These are phyloP conservation scores for Thelaira solivaga DNA, from an alignment of 2,888 invertebrate genomes.

Conservation along the genomic window DNA sequence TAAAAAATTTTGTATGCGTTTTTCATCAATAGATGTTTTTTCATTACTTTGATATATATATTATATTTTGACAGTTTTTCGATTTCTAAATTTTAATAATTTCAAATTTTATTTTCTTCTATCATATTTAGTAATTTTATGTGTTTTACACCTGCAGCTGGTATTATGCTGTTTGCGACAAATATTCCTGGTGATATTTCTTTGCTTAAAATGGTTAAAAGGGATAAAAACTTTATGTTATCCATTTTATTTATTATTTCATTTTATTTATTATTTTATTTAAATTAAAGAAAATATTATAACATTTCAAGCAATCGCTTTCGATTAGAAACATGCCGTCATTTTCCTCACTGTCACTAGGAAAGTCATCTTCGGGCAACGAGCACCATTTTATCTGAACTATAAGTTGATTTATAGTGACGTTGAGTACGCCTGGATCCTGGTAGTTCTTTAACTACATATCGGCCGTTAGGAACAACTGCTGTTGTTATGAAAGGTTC, in stretches of 20 bases:
- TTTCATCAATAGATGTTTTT: too few species aligned
- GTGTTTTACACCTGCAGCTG: neutral
- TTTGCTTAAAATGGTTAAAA: too few species aligned
- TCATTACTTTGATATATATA: too few species aligned
- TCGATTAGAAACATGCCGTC: neutral
- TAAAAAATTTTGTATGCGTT: too few species aligned
- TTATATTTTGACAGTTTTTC: too few species aligned
- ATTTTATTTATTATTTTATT: too few species aligned
- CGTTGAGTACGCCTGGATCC: conserved; percentile 57
- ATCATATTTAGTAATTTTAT: too few species aligned
- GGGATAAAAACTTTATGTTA: too few species aligned
- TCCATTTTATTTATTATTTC: too few species aligned
- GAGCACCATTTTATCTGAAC: conserved; percentile 60
- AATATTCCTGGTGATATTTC: neutral
- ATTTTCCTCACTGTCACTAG: neutral
- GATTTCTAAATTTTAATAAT: too few species aligned
- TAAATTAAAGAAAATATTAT: too few species aligned
- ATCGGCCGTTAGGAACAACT: neutral
- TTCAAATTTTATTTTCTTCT: too few species aligned
- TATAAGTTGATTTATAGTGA: conserved; percentile 60
- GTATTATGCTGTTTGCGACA: neutral
- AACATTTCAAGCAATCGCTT: neutral
- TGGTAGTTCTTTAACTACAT: conserved; percentile 63
- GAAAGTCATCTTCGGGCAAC: conserved; percentile 5
- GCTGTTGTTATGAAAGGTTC: neutral